Evolutionary conservation across 2,888 invertebrate species (phyloP), one percentile per base, ranked within the genome.

Genomic region (Pristionchus fissidentatus): DNA sequence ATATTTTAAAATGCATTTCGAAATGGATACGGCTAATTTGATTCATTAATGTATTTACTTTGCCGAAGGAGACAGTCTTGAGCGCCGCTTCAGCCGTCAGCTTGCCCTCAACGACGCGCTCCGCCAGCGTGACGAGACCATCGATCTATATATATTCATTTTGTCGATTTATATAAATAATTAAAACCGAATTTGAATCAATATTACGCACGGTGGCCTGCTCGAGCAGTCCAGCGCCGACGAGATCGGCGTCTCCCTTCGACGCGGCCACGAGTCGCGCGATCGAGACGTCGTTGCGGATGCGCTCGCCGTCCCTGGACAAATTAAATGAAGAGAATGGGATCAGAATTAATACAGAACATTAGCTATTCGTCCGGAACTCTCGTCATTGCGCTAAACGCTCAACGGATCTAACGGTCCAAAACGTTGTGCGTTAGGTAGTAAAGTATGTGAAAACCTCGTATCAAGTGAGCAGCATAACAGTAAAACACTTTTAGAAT

Each of bases 201-300:
- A 19, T 87, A 52, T 13, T 19, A 60, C 60, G 1, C 10, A 60
- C 86, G 57, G 84, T 55, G 13, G 87, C 88, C 46, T 83, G 83
- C 66, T 90, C 88, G 62, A 83, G 57, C 13, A 84, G 19, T 3
- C 57, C 82, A 26, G 84, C 83, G 62, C 90, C 90, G 10, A 87
- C 75, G 29, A 90, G 86, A n/a, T 87, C 85, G 22, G 84, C 84
- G 35, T 83, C 83, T 13, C 83, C 84, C 26, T 46, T 41, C 3
- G 86, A 84, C n/a, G 87, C 86, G 41, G 89, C 87, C 46, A 90
- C 84, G 62, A 89, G 84, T 15, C 88, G 84, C 15, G 90, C 88
- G 79, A 90, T 89, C 43, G 87, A 80, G 22, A 89, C 78, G 52
- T 90, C 90, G 81, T 87, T 89, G 10, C 83, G 77, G 8, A 90